These are phyloP conservation scores for Gnathonemus echidnorhynchus DNA, from an alignment of 2,113 vertebrate species.

Conservation along the genomic window DNA sequence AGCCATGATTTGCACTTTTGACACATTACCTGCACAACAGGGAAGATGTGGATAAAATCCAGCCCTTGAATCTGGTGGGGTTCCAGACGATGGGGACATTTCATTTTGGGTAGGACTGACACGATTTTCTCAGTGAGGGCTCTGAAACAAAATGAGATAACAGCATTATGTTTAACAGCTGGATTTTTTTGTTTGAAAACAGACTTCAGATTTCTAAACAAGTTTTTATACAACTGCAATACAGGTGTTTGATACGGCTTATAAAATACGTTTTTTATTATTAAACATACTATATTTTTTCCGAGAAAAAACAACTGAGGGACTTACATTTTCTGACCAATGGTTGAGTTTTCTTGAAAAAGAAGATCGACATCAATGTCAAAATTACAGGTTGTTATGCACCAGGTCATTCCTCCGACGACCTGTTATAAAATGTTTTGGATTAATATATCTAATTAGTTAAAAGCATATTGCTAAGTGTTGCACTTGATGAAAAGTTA, in stretches of 20 bases:
- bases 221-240: background rate
- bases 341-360: constrained; percentile 98
- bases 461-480: background rate
- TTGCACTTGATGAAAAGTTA: background rate
- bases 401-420: constrained; percentile 98
- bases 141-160: constrained; percentile 48
- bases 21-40: constrained; percentile 80
- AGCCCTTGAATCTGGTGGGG: constrained; percentile 97
- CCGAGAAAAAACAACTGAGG: background rate
- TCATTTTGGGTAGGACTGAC: constrained; percentile 93
- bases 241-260: background rate
- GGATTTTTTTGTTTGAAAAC: background rate
- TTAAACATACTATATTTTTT: background rate
- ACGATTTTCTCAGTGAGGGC: constrained; percentile 96
- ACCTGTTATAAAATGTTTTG: constrained; percentile 63
- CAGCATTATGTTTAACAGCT: background rate
- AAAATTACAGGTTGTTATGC: constrained; percentile 93
- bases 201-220: background rate
- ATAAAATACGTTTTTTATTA: background rate
- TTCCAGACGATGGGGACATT: constrained; percentile 90
- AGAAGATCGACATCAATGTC: constrained; percentile 92
- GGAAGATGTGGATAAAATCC: constrained; percentile 98
- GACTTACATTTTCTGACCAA: constrained; percentile 95
- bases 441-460: background rate
- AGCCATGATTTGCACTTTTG: background rate